phyloP scores from a whole-genome alignment of 2,113 vertebrate species.

The Elachura formosa region DNA sequence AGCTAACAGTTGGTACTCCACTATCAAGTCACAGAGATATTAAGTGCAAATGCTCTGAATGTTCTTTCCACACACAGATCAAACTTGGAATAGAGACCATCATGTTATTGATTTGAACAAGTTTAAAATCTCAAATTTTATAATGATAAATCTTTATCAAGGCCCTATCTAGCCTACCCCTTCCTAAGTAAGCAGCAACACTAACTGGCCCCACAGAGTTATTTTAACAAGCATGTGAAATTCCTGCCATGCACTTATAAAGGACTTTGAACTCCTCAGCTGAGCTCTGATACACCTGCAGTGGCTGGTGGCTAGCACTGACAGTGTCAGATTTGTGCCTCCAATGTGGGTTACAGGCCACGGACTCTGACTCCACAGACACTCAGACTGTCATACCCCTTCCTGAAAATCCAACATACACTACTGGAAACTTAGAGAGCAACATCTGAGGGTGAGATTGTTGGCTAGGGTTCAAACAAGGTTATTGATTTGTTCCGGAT shows the following conservation, averaged over 20 bases:
- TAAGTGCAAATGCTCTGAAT: not conserved
- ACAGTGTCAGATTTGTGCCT: not conserved
- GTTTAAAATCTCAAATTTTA: not conserved
- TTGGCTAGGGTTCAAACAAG: not conserved
- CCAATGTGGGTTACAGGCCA: not conserved
- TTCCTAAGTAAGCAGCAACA: not conserved
- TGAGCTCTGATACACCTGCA: not conserved
- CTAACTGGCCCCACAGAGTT: not conserved
- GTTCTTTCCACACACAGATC: not conserved
- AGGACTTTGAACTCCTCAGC: not conserved
- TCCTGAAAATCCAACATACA: not conserved
- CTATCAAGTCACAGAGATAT: not conserved
- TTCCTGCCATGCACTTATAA: not conserved
- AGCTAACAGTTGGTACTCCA: not conserved
- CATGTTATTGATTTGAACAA: not conserved
- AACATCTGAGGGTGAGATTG: not conserved
- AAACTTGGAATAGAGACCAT: not conserved
- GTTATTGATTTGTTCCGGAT: not conserved
- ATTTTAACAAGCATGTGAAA: not conserved
- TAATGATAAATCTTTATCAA: not conserved
- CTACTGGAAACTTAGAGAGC: not conserved
- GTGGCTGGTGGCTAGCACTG: not conserved
- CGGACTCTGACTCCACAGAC: fast-evolving
- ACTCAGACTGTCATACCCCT: not conserved
- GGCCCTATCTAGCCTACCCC: not conserved